phyloP scores from a whole-genome alignment of 2,797 vertebrate genomes.

The Sebastes alutus region DNA sequence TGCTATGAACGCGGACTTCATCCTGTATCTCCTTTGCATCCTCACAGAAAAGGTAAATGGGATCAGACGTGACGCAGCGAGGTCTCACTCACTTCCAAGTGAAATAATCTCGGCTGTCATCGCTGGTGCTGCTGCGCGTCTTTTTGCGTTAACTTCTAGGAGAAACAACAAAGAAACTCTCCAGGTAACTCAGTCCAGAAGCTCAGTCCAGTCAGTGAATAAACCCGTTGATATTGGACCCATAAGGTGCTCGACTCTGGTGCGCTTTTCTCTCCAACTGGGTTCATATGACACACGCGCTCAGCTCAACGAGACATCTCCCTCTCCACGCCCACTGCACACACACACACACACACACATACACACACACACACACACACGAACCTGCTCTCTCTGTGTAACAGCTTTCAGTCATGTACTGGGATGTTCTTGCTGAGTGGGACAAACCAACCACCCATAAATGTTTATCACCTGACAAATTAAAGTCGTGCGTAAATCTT shows the following conservation, averaged over 20 bases:
- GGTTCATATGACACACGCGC: conserved; percentile 58
- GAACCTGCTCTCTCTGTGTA: neutral
- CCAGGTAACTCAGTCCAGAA: conserved; percentile 22
- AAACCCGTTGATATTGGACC: conserved; percentile 16
- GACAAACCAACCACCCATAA: neutral
- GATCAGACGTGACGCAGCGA: conserved; percentile 34
- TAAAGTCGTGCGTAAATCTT: conserved; percentile 10
- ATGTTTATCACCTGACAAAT: conserved; percentile 27
- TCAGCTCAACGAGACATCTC: conserved; percentile 42
- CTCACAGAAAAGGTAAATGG: neutral
- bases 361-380: conserved; percentile 3
- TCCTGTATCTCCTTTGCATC: conserved; percentile 54
- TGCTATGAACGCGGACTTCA: conserved; percentile 66
- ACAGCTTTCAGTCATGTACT: neutral
- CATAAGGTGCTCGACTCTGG: conserved; percentile 32
- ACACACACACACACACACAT: neutral
- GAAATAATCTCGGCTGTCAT: conserved; percentile 49
- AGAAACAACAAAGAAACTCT: neutral
- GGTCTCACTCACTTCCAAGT: conserved; percentile 49
- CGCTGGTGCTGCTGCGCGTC: conserved; percentile 16
- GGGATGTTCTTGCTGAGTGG: conserved; percentile 30
- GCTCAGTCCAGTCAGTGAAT: conserved; percentile 14
- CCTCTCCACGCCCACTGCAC: conserved; percentile 68
- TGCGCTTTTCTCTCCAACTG: conserved; percentile 39
- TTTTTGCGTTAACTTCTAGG: neutral